These are phyloP conservation scores for Melipona quadrifasciata DNA, from an alignment of 1,140 invertebrate genomes.

Conservation along the genomic window DNA sequence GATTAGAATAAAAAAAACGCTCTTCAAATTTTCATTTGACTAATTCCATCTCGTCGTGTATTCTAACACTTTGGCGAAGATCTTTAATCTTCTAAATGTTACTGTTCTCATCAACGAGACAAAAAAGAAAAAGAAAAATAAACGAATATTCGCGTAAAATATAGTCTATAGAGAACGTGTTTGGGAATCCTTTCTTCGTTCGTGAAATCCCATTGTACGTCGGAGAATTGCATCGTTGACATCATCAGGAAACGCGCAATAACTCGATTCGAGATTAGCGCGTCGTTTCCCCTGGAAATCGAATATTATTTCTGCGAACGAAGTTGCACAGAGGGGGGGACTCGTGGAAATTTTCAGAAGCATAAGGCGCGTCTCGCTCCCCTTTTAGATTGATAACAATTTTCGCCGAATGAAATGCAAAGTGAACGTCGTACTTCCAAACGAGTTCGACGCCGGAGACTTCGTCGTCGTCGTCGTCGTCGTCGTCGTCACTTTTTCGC, in stretches of 20 bases:
- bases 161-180: background rate
- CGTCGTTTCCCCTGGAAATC: slow-evolving; percentile 15
- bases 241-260: background rate
- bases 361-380: slow-evolving; percentile 17
- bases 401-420: slow-evolving; percentile 55
- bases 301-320: slow-evolving; percentile 17
- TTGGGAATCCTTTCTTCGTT: background rate
- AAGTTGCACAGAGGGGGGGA: background rate
- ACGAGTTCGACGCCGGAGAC: slow-evolving; percentile 39
- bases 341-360: slow-evolving; percentile 44
- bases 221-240: background rate
- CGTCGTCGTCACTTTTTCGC: slow-evolving; percentile 7
- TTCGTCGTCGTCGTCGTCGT: too few species aligned
- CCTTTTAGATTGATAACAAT: slow-evolving; percentile 59
- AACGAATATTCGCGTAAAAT: background rate
- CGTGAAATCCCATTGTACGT: background rate
- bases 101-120: background rate
- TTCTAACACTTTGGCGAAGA: background rate
- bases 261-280: slow-evolving; percentile 29
- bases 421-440: slow-evolving; percentile 39
- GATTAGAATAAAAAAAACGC: too few species aligned
- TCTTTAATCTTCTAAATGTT: background rate
- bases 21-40: background rate
- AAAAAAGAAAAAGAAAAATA: background rate
- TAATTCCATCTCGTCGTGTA: too few species aligned